Evolutionary conservation across 2,888 invertebrate species (phyloP).

Genomic region (Polydrusus cervinus): DNA sequence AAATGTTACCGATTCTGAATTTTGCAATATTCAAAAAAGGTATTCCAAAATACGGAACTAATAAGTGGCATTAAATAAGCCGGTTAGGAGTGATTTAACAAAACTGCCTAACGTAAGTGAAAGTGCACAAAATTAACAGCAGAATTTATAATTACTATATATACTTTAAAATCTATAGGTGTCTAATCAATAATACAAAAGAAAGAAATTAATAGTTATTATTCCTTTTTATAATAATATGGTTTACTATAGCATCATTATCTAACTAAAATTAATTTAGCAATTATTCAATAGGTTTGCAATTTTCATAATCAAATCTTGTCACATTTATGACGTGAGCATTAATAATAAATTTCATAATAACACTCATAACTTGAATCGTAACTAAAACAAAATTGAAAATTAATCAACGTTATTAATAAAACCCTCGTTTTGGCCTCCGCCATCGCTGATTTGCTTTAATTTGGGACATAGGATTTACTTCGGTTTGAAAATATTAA

Average conservation of each 20-base stretch:
- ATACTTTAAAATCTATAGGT: slow-evolving; percentile 3
- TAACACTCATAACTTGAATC: no score
- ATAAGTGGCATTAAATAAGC: slow-evolving; percentile 12
- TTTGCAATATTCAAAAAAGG: slow-evolving; percentile 20
- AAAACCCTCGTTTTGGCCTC: no score
- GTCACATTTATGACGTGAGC: no score
- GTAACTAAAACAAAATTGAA: no score
- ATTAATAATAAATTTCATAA: neutral
- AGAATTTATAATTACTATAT: slow-evolving; percentile 14
- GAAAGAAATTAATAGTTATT: slow-evolving; percentile 1
- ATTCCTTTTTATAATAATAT: neutral
- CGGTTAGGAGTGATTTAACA: slow-evolving; percentile 12
- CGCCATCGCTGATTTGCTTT: no score
- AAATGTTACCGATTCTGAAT: slow-evolving; percentile 15
- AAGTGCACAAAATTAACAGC: slow-evolving; percentile 14
- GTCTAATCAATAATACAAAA: neutral
- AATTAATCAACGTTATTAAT: no score
- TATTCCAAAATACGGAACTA: slow-evolving; percentile 25
- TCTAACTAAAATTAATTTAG: neutral
- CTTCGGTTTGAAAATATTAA: no score
- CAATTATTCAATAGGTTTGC: neutral
- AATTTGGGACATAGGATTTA: no score
- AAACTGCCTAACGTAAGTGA: slow-evolving; percentile 22
- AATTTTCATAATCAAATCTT: neutral
- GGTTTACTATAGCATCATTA: neutral